Evolutionary conservation across 2,888 invertebrate species (phyloP).

Genomic region (Anticlea derivata): DNA sequence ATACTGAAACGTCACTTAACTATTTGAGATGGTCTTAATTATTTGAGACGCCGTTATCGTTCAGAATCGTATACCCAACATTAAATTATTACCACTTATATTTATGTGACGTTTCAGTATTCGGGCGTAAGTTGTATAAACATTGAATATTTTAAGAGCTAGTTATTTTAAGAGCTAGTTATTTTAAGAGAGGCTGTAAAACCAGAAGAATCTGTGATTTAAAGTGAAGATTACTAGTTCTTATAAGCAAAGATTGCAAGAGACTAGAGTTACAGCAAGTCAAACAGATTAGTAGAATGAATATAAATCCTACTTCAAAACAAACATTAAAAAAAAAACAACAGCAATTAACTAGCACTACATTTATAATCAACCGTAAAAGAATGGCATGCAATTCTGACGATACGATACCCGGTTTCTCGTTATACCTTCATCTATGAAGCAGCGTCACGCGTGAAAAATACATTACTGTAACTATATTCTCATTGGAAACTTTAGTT

Average conservation of each 20-base stretch:
- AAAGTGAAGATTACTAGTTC: conserved; percentile 13
- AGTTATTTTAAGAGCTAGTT: too few species aligned
- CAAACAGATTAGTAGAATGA: not conserved
- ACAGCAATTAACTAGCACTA: conserved; percentile 6
- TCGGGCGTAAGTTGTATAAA: too few species aligned
- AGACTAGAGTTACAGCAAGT: conserved; percentile 56
- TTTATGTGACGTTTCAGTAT: too few species aligned
- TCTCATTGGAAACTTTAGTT: conserved; percentile 37
- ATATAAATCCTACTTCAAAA: not conserved
- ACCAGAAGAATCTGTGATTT: conserved; percentile 23
- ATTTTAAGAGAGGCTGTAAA: too few species aligned
- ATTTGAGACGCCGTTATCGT: too few species aligned
- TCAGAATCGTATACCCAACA: too few species aligned
- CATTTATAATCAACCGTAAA: conserved; percentile 3
- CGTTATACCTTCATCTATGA: conserved; percentile 42
- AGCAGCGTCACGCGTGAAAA: conserved; percentile 37
- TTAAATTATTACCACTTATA: too few species aligned
- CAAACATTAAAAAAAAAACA: conserved; percentile 7
- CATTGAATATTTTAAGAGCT: too few species aligned
- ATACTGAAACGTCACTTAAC: too few species aligned
- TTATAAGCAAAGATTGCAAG: conserved; percentile 39
- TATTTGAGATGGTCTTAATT: too few species aligned
- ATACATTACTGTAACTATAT: conserved; percentile 57
- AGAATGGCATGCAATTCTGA: conserved; percentile 24
- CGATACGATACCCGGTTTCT: conserved; percentile 34